Conservation (phyloP, 2,888 invertebrate genomes). For the Aelia acuminata region DNA sequence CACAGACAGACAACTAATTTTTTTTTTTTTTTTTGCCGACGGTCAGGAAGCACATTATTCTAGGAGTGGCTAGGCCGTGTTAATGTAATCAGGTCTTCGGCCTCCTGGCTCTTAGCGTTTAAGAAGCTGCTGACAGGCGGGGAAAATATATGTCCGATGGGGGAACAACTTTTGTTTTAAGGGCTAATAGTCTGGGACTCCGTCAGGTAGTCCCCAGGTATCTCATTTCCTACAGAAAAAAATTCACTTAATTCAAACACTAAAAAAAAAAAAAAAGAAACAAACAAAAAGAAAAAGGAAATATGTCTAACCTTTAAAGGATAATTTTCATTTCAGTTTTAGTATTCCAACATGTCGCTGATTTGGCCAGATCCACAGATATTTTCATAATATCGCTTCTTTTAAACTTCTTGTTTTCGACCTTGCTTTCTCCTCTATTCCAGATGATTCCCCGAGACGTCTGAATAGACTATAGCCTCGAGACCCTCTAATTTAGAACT, state of each 20-base stretch:
- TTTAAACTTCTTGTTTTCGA: too few species aligned
- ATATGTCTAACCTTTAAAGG: background rate
- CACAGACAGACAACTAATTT: background rate
- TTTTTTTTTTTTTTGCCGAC: slow-evolving; percentile 15
- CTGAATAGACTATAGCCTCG: too few species aligned
- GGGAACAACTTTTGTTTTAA: slow-evolving; percentile 25
- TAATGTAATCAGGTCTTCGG: slow-evolving; percentile 14
- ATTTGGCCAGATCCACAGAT: too few species aligned
- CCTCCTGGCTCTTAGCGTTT: slow-evolving; percentile 17
- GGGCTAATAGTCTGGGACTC: background rate
- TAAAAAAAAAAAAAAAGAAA: background rate
- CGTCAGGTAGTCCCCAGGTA: background rate
- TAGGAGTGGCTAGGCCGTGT: slow-evolving; percentile 23
- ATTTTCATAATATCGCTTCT: too few species aligned
- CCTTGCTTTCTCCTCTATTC: too few species aligned
- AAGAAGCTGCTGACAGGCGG: slow-evolving; percentile 30
- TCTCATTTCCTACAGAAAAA: background rate
- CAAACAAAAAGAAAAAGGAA: background rate
- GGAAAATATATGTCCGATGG: slow-evolving; percentile 37
- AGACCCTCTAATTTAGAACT: too few species aligned
- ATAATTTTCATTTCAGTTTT: too few species aligned
- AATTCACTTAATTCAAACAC: slow-evolving; percentile 12
- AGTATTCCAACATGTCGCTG: too few species aligned
- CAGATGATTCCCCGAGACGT: too few species aligned
- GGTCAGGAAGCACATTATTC: background rate